Base-by-base conservation (phyloP, 2,888 invertebrate species). In the Lasioglossum calceatum region DNA sequence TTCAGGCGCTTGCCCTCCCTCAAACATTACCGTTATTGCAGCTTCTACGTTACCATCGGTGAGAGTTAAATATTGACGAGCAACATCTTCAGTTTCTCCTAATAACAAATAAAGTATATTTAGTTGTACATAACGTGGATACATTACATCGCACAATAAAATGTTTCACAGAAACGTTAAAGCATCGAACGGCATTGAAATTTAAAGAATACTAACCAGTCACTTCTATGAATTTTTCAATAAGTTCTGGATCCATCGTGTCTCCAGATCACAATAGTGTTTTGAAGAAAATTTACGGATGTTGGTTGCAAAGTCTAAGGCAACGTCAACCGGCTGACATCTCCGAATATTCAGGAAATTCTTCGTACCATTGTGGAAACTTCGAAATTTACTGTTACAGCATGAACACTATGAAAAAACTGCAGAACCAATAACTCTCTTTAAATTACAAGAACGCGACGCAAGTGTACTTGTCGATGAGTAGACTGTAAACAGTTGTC, bases 141-240 rank as follows among this genome's bases (percentile, higher is more conserved):
- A n/a, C 27, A 19, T 19, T 61, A 47, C 16, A 74, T 36, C 2
- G 39, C n/a, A 23, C 1, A 14, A 39, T 0, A 8, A 36, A 10
- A 74, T 44, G 4, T 16, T 67, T 23, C 2, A 39, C 36, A n/a
- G 4, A 39, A 79, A 44, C 12, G 42, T 14, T 10, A 14, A 39
- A 10, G 32, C 0, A 50, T 78, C 72, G 70, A 78, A 61, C 72
- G 47, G 23, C n/a, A 32, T 39, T 14, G 58, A 23, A 73, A 70
- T 74, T 32, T 61, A 23, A 77, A 67, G 16, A 14, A 44, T 16
- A 77, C 91, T 87, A 78, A 95, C 95, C 95, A 79, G 95, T 95
- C 50, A 95, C 94, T 89, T 95, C 95, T n/a, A 95, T 92, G 67
- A 95, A 95, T 85, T 95, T 93, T 67, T 95, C 94, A 10, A 95